Conservation (phyloP, 2,797 vertebrate genomes). For the Pseudomugil tenellus region DNA sequence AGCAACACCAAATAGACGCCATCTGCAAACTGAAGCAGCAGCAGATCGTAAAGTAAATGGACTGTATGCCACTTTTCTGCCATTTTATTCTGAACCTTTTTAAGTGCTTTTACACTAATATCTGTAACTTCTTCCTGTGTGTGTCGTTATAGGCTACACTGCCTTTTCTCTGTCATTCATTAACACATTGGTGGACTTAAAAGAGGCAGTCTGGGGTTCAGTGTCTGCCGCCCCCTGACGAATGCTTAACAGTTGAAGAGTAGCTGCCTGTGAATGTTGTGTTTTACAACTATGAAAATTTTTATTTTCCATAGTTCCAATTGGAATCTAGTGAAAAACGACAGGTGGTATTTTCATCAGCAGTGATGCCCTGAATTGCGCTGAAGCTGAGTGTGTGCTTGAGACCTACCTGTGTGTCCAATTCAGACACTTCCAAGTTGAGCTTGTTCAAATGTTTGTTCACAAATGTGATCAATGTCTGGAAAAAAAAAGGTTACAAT, state of each 20-base stretch:
- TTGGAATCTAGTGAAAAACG: neutral
- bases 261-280: neutral
- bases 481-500: slow-evolving; percentile 30
- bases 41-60: neutral
- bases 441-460: slow-evolving; percentile 98
- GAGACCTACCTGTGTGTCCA: slow-evolving; percentile 93
- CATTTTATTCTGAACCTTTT: neutral
- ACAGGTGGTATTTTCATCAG: neutral
- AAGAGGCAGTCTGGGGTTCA: neutral
- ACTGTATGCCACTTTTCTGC: neutral
- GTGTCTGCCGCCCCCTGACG: no score
- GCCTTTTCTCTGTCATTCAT: neutral
- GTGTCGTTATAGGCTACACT: neutral
- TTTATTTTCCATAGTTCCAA: neutral
- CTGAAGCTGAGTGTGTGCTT: neutral
- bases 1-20: slow-evolving; percentile 95
- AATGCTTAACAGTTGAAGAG: neutral
- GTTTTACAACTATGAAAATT: neutral
- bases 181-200: neutral
- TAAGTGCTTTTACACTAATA: neutral
- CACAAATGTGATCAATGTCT: slow-evolving; percentile 98
- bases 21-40: slow-evolving; percentile 90
- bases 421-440: slow-evolving; percentile 95
- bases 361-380: neutral
- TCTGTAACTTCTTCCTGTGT: neutral